phyloP scores from a whole-genome alignment of 2,113 vertebrate genomes.

The Neogobius melanostomus region DNA sequence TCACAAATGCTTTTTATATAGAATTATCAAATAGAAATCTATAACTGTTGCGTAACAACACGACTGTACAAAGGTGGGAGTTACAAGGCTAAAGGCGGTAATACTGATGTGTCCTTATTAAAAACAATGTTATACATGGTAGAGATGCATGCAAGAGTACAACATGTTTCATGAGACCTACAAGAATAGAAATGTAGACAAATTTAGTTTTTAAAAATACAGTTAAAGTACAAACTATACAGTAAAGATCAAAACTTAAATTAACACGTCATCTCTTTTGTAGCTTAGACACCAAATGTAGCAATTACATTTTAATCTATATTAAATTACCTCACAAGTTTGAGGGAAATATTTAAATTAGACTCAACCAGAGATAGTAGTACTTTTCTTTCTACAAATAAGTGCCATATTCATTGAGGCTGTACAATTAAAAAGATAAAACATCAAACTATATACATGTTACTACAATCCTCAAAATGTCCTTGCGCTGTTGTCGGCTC shows the following conservation, averaged over 20 bases:
- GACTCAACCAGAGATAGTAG: no score
- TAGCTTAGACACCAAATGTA: no score
- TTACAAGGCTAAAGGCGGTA: no score
- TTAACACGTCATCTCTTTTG: background rate
- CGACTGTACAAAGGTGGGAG: no score
- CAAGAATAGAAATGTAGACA: background rate
- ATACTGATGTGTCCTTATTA: no score
- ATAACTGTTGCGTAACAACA: no score
- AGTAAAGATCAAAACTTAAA: no score
- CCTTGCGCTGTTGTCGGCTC: background rate
- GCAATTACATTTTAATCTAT: no score
- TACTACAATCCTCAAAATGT: background rate
- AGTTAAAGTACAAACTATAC: background rate
- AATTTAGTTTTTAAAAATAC: background rate
- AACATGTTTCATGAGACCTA: background rate
- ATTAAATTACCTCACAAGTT: no score
- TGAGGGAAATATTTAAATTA: no score
- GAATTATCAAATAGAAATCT: no score
- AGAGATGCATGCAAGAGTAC: background rate
- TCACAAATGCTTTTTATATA: no score
- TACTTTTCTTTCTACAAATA: background rate
- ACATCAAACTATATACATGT: background rate
- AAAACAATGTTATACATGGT: background rate
- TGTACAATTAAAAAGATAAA: background rate
- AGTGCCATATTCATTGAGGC: background rate